Base-by-base conservation (phyloP, 2,888 invertebrate species). In the Campoplex capitator region DNA sequence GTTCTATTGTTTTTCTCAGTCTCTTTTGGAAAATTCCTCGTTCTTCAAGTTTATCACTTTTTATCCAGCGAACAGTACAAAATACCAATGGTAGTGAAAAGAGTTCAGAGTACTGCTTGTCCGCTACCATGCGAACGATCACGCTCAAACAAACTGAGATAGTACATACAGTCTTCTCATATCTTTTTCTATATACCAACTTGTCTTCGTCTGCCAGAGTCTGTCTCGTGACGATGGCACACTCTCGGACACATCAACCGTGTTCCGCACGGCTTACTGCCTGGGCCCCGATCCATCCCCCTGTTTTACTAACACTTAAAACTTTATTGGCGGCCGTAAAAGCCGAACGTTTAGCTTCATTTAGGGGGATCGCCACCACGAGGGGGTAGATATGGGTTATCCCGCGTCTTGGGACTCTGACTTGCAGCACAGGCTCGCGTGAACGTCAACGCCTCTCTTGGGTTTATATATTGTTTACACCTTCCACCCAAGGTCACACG, bases 221-320 rank as follows among this genome's bases (percentile, higher is more conserved):
- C 54, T 75, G 77, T 35, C 81, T 76, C 65, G 67, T 35, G 76
- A 83, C 82, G 86, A 85, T 82, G 88, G 86, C 81, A 79, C 85
- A 85, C 84, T 81, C 83, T 85, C 82, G 81, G 86, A 77, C 83
- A 76, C 82, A 84, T 84, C 75, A 85, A 83, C 76, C 77, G 85
- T 67, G 87, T 86, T 77, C 88, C 54, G 80, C 89, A 84, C 85
- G 88, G 84, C 79, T 83, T 77, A 56, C 70, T 56, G 56, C 51
- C 75, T 48, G 70, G 54, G 68, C 71, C 62, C 82, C 74, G 81
- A 75, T 80, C 87, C 75, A 80, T 78, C 88, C 88, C 84, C 90
- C 90, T 92, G 93, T 94, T 94, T 94, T 92, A 93, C 93, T 92
- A 93, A 94, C 94, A 93, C 94, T 94, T 94, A 94, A 94, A 94